Percentiles rank a stretch among this genome's conserved stretches.
Conservation (phyloP, 2,113 vertebrate genomes). For the Petaurus breviceps region DNA sequence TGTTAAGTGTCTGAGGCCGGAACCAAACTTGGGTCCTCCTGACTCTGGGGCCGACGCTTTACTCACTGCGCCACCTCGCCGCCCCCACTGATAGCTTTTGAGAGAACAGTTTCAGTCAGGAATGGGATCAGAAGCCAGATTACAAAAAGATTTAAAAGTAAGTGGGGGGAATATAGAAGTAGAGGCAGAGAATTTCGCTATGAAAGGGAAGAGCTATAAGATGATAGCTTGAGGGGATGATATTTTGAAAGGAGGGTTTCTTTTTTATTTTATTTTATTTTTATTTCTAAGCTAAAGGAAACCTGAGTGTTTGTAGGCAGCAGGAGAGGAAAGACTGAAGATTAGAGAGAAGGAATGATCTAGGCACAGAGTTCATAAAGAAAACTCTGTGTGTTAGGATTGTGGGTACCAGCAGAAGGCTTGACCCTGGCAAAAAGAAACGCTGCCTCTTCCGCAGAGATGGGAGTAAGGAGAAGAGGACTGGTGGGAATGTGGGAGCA, state of each 20-base stretch:
- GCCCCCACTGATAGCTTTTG: no score
- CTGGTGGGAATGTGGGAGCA: not conserved
- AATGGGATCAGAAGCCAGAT: not conserved
- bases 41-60: no score
- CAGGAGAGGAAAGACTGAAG: not conserved
- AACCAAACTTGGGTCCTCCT: no score
- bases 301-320: not conserved
- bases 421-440: not conserved
- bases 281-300: not conserved
- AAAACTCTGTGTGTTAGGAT: not conserved
- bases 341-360: not conserved
- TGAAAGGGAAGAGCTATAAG: not conserved
- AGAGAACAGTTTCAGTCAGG: not conserved
- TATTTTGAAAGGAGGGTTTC: not conserved
- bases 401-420: not conserved
- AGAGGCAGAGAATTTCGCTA: not conserved
- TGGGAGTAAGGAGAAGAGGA: not conserved
- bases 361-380: not conserved
- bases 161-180: not conserved
- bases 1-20: no score
- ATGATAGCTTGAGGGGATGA: not conserved
- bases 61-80: no score
- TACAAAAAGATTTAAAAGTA: not conserved
- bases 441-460: not conserved
- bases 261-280: no score